phyloP scores from a whole-genome alignment of 37 sponge, comb jelly and placozoan species.

The Aphrocallistes beatrix region DNA sequence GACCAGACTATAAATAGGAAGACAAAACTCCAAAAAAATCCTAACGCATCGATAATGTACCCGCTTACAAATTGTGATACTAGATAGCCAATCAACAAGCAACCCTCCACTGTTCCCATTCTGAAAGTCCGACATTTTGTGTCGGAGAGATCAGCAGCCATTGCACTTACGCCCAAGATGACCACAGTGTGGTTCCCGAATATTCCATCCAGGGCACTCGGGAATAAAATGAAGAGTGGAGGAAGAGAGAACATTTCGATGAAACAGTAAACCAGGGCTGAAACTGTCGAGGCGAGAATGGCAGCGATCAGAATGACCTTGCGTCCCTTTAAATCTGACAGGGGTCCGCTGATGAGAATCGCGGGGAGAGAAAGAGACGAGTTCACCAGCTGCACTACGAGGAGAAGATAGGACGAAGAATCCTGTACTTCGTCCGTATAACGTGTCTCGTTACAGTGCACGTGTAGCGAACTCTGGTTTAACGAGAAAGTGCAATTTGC shows the following conservation, averaged over 20 bases:
- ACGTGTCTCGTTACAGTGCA: neutral
- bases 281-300: neutral
- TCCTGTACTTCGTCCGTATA: neutral
- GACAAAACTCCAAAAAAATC: neutral
- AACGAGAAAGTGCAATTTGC: neutral
- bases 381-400: neutral
- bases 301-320: neutral
- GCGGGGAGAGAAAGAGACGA: neutral
- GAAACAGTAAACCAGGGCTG: neutral
- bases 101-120: neutral
- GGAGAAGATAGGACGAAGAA: neutral
- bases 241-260: neutral
- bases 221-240: neutral
- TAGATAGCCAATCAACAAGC: neutral
- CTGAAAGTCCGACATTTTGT: neutral
- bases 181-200: neutral
- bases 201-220: neutral
- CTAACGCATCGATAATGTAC: neutral
- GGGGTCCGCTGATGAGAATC: neutral
- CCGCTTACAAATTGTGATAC: neutral
- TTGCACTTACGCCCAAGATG: neutral
- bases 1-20: neutral
- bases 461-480: neutral
- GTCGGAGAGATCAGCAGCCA: neutral
- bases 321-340: neutral